Percentiles rank a stretch among this genome's conserved stretches.
Conservation (phyloP, 2,113 vertebrate genomes). For the Probosciger aterrimus region DNA sequence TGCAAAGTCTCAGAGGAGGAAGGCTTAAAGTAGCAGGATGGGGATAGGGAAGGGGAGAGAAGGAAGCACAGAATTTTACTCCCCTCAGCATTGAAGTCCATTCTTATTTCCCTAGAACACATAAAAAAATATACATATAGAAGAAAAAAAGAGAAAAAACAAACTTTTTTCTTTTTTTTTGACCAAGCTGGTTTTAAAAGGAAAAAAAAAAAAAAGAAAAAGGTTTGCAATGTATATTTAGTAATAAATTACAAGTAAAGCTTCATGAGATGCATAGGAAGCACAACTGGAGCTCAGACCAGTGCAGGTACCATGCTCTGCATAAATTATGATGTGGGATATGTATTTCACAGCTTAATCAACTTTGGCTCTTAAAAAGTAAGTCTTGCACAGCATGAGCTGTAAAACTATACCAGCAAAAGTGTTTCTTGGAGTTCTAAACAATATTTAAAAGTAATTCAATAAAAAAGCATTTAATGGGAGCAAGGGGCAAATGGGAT, state of each 20-base stretch:
- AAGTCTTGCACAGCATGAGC: not conserved
- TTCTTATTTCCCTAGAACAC: not conserved
- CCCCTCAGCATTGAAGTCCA: not conserved
- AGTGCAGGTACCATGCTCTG: not conserved
- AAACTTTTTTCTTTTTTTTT: not conserved
- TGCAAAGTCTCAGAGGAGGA: not conserved
- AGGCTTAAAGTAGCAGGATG: not conserved
- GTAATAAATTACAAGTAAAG: not conserved
- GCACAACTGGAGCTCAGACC: not conserved
- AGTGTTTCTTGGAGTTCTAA: conserved; percentile 21
- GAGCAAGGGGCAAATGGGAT: conserved; percentile 5
- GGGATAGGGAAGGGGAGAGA: not conserved
- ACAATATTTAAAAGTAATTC: conserved; percentile 28
- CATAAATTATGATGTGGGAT: not conserved
- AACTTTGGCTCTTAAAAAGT: conserved; percentile 16
- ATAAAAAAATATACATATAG: not conserved
- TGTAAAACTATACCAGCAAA: conserved; percentile 15
- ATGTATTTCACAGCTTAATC: conserved; percentile 13
- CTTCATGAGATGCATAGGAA: not conserved
- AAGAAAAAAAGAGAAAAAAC: not conserved
- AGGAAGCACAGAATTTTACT: not conserved
- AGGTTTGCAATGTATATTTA: not conserved
- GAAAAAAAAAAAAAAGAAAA: not conserved
- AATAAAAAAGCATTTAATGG: conserved; percentile 15
- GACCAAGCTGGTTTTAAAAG: not conserved